phyloP scores from a whole-genome alignment of 2,888 invertebrate species.

The Halictus quadricinctus region DNA sequence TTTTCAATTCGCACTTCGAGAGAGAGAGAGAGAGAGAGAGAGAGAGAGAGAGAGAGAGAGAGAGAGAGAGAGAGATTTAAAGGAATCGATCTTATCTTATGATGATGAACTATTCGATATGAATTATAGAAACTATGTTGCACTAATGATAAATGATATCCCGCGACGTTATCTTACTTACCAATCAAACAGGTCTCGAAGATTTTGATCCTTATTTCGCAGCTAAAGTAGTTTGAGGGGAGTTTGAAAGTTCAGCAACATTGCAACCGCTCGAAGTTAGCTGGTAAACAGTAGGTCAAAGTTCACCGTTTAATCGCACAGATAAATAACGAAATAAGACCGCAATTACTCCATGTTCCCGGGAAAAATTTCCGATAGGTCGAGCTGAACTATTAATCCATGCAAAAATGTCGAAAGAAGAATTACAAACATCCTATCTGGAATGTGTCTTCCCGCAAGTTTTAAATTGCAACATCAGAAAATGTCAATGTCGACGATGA shows the following conservation, averaged over 20 bases:
- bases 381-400: not conserved
- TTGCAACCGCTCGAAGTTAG: slow-evolving; percentile 1
- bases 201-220: not conserved
- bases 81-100: slow-evolving; percentile 12
- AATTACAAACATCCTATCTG: not conserved
- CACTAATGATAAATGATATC: not conserved
- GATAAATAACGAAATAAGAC: slow-evolving; percentile 1
- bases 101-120: not conserved
- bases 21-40: not conserved
- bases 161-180: not conserved
- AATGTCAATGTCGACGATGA: slow-evolving; percentile 33
- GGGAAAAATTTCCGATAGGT: not conserved
- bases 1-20: slow-evolving; percentile 9
- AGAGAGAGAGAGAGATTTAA: not conserved
- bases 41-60: not conserved
- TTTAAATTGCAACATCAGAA: slow-evolving; percentile 15
- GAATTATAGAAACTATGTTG: not conserved
- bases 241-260: slow-evolving; percentile 19
- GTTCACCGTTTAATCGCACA: slow-evolving; percentile 10
- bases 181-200: not conserved
- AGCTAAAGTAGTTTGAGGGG: not conserved
- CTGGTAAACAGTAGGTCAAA: not conserved
- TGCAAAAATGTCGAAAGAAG: not conserved
- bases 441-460: not conserved
- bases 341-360: not conserved